These are phyloP conservation scores for Dromaius novaehollandiae DNA, from an alignment of 2,113 vertebrate genomes.

Conservation along the genomic window DNA sequence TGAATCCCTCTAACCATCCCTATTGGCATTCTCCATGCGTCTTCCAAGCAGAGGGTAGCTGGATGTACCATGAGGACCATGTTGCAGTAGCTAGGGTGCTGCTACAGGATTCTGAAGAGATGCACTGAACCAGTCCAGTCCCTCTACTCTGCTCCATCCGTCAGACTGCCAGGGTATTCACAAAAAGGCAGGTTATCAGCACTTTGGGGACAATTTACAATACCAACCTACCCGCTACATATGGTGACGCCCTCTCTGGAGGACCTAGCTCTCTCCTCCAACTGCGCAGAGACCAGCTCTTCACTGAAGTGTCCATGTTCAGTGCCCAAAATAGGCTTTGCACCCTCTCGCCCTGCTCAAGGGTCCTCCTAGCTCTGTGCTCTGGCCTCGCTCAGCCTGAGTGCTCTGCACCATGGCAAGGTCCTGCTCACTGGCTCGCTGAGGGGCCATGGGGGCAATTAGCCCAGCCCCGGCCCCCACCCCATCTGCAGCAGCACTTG, in stretches of 20 bases:
- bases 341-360: neutral
- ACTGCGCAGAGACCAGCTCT: neutral
- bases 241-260: too few relatives aligned
- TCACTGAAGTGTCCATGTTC: neutral
- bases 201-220: too few relatives aligned
- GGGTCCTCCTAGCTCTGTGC: neutral
- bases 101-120: neutral
- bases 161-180: neutral
- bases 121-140: neutral
- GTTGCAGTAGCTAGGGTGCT: neutral
- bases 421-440: rapidly evolving
- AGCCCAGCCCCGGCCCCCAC: neutral
- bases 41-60: neutral
- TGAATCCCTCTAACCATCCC: neutral
- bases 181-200: too few relatives aligned
- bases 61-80: neutral
- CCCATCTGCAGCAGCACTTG: rapidly evolving
- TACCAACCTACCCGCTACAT: too few relatives aligned
- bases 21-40: neutral
- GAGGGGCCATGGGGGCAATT: rapidly evolving
- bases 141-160: neutral
- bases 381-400: neutral
- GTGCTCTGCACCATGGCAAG: too few relatives aligned
- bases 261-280: rapidly evolving
- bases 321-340: neutral